phyloP scores from a whole-genome alignment of 92 coral and sea anemone genomes.

The Porites cylindrica region DNA sequence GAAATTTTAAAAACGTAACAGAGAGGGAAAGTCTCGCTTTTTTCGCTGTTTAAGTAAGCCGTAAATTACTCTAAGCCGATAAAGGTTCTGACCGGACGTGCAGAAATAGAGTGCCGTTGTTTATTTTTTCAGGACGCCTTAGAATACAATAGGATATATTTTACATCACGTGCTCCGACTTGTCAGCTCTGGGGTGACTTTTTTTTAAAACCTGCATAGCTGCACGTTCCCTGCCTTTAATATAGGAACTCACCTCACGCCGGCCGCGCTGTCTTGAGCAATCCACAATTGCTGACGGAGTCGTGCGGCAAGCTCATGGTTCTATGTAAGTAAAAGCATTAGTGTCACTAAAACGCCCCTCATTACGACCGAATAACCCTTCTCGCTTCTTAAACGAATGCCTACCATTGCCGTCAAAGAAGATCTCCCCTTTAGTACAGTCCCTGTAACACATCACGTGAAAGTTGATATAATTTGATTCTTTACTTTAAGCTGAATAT shows the following conservation, averaged over 20 bases:
- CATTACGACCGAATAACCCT: too few species aligned
- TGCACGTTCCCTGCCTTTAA: not conserved
- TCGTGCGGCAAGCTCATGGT: slow-evolving; percentile 92
- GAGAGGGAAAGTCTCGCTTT: too few species aligned
- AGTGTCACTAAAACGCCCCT: not conserved
- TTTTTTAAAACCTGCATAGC: not conserved
- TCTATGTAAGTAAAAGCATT: slow-evolving; percentile 58
- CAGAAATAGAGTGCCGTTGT: too few species aligned
- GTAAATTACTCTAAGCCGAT: too few species aligned
- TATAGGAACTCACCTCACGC: slow-evolving; percentile 46
- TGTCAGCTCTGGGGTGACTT: not conserved
- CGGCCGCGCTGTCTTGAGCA: slow-evolving; percentile 91
- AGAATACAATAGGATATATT: too few species aligned
- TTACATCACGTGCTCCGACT: not conserved
- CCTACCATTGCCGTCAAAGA: not conserved
- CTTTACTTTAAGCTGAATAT: too few species aligned
- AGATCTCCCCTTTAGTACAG: not conserved
- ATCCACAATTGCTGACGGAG: slow-evolving; percentile 91
- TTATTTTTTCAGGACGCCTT: too few species aligned
- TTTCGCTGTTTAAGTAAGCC: too few species aligned
- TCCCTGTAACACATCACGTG: too few species aligned
- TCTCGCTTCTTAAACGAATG: not conserved
- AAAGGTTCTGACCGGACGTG: too few species aligned
- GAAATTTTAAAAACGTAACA: too few species aligned
- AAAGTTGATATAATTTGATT: too few species aligned